These are phyloP conservation scores for Bryconaethiops microstoma DNA, from an alignment of 2,797 vertebrate species.

Conservation along the genomic window DNA sequence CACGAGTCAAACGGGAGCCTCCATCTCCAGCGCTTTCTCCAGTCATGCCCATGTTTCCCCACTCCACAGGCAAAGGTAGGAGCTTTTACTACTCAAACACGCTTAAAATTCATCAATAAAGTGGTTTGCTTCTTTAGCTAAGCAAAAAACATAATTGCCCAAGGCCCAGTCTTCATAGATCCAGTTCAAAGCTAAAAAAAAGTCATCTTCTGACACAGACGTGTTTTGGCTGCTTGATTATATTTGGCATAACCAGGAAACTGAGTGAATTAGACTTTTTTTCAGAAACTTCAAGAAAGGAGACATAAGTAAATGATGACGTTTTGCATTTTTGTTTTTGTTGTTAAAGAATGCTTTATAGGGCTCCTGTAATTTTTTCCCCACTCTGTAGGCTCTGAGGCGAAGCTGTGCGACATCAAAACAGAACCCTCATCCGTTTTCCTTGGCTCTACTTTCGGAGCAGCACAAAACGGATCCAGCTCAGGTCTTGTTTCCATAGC, in stretches of 20 bases:
- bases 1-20: slow-evolving; percentile 91
- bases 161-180: too few relatives aligned
- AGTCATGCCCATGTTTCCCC: slow-evolving; percentile 93
- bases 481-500: slow-evolving; percentile 95
- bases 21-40: slow-evolving; percentile 91
- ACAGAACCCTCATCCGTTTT: slow-evolving; percentile 85
- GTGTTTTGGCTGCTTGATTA: too few relatives aligned
- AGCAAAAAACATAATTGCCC: too few relatives aligned
- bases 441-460: slow-evolving; percentile 85
- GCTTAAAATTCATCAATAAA: too few relatives aligned
- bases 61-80: slow-evolving; percentile 88
- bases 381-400: slow-evolving; percentile 80
- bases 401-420: slow-evolving; percentile 89
- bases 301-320: too few relatives aligned
- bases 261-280: too few relatives aligned
- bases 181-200: too few relatives aligned
- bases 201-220: too few relatives aligned
- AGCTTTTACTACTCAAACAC: neutral
- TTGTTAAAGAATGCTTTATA: neutral
- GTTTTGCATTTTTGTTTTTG: too few relatives aligned
- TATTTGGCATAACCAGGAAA: too few relatives aligned
- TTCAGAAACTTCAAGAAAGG: too few relatives aligned
- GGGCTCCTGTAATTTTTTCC: neutral
- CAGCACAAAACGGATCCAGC: slow-evolving; percentile 85
- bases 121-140: neutral